phyloP scores from a whole-genome alignment of 2,797 vertebrate genomes.

The Myotis myotis region DNA sequence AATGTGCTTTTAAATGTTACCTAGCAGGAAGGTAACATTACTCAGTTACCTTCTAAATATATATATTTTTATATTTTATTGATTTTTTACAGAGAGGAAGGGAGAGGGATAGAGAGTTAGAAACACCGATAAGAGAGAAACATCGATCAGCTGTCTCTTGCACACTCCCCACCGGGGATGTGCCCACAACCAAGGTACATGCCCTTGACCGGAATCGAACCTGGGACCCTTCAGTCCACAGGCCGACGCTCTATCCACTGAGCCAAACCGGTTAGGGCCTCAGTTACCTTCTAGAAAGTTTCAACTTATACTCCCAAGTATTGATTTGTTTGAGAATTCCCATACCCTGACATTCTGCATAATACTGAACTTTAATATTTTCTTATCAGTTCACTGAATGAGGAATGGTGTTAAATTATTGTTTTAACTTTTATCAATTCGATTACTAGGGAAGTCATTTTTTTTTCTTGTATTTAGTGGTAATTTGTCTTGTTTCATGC shows the following conservation, averaged over 20 bases:
- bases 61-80: no score
- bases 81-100: no score
- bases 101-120: no score
- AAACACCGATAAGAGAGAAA: no score
- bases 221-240: no score
- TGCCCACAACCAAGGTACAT: no score
- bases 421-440: slow-evolving; percentile 50
- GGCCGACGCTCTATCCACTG: no score
- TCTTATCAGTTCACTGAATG: neutral
- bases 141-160: no score
- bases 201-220: no score
- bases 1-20: neutral
- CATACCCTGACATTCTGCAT: neutral
- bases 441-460: neutral
- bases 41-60: neutral
- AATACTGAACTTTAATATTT: neutral
- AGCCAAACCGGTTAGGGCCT: no score
- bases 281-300: neutral
- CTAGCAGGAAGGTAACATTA: no score
- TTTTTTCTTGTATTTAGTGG: slow-evolving; percentile 3
- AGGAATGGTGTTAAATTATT: neutral
- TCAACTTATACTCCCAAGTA: neutral
- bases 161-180: no score
- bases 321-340: neutral
- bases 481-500: slow-evolving; percentile 51